Evolutionary conservation across 2,797 vertebrate species (phyloP), one percentile per base, ranked within the genome.

Genomic region (Prunella strophiata): DNA sequence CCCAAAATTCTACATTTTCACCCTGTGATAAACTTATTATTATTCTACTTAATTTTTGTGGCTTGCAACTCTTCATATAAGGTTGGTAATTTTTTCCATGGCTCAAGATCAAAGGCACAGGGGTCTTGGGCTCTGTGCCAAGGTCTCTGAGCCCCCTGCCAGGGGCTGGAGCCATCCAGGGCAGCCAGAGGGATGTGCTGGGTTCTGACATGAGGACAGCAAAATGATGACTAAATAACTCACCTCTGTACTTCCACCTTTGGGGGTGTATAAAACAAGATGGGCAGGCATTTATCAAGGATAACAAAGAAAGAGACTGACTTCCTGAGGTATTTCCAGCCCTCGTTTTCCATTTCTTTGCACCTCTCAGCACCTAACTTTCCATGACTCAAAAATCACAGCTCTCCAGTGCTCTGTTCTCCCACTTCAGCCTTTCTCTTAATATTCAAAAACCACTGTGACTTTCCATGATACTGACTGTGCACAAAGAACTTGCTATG

Each of bases 341-440:
- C 66, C 40, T 83, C 22, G 6, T 72, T 89, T 91, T 51, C 73
- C 43, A 25, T 75, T 81, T 85, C 79, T 91, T 89, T 78, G 51
- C 42, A 32, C 34, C 63, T 89, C 70, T 65, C 79, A 68, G 54
- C 32, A 83, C 47, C 68, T 27, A 47, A 54, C 61, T 54, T 78
- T 94, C 79, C 2, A 2, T 55, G 83, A 71, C 45, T 91, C 61
- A 71, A 77, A 94, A 52, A 74, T 45, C 67, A 48, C 2, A 57
- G 45, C 42, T 67, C 88, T 87, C 42, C 4, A 27, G 27, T 20
- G 77, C 48, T 92, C 57, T 94, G 22, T 71, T 92, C 92, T 84
- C 45, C 71, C 66, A 75, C 36, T 86, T 88, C 80, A 88, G 62
- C 52, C 65, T 88, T 91, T 89, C 70, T 75, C 75, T 91, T 82